Evolutionary conservation across 2,888 invertebrate species (phyloP).

Genomic region (Lepeophtheirus nordmannii): DNA sequence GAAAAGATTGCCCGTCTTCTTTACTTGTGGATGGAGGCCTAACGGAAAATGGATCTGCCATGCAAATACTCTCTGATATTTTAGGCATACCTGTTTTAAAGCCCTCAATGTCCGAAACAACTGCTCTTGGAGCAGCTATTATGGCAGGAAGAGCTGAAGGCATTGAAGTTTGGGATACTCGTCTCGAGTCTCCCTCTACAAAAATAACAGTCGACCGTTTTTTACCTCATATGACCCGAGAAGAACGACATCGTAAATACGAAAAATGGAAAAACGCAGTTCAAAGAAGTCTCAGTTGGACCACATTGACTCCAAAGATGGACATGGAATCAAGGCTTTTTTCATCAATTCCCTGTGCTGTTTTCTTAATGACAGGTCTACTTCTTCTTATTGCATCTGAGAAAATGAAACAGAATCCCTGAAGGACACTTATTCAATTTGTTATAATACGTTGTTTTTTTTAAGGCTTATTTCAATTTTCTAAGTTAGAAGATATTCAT

Average conservation of each 20-base stretch:
- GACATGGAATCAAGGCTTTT: neutral
- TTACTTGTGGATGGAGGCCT: slow-evolving; percentile 84
- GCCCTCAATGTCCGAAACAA: slow-evolving; percentile 69
- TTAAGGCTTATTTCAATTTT: neutral
- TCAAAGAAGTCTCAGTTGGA: neutral
- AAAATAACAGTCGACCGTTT: slow-evolving; percentile 1
- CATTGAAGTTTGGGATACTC: slow-evolving; percentile 33
- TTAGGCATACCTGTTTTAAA: slow-evolving; percentile 75
- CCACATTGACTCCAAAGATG: neutral
- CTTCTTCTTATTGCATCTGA: neutral
- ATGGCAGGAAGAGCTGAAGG: slow-evolving; percentile 59
- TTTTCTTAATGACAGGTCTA: neutral
- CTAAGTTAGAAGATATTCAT: neutral
- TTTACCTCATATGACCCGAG: neutral
- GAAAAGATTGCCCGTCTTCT: slow-evolving; percentile 60
- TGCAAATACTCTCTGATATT: slow-evolving; percentile 91
- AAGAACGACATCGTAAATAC: neutral
- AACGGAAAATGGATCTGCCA: slow-evolving; percentile 70
- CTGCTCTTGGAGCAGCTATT: slow-evolving; percentile 78
- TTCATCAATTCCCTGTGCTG: neutral
- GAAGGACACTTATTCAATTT: neutral
- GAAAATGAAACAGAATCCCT: neutral
- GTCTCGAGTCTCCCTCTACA: neutral
- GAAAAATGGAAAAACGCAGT: slow-evolving; percentile 6
- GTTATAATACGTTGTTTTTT: neutral